Conservation (phyloP, 1,140 invertebrate species). For the Rhynchophorus ferrugineus region DNA sequence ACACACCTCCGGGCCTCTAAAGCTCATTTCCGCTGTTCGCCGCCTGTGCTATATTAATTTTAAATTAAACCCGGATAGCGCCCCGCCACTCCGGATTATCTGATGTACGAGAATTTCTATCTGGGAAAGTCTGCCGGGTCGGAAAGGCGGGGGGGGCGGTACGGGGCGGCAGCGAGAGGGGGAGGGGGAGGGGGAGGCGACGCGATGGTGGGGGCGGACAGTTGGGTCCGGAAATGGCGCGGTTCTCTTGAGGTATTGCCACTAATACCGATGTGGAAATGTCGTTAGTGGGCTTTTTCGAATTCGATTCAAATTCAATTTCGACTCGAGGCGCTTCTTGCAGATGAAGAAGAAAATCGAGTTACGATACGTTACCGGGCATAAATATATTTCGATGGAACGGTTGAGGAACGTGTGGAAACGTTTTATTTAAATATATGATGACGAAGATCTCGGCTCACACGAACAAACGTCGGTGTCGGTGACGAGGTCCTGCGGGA, state of each 20-base stretch:
- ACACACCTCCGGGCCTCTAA: constrained; percentile 37
- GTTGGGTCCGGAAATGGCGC: constrained; percentile 34
- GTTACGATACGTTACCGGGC: no score
- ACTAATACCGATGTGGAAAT: constrained; percentile 32
- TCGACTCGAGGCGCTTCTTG: no score
- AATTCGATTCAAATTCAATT: constrained; percentile 2
- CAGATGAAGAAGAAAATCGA: no score
- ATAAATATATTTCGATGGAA: no score
- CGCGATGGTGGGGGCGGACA: constrained; percentile 4
- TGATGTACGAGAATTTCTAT: constrained; percentile 36
- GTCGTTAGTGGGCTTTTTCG: constrained; percentile 6
- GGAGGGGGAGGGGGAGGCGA: background rate
- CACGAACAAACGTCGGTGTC: no score
- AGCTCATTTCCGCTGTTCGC: constrained; percentile 50
- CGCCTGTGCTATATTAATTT: constrained; percentile 54
- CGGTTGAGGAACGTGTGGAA: no score
- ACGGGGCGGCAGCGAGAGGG: no score
- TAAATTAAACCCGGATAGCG: constrained; percentile 53
- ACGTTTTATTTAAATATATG: no score
- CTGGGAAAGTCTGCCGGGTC: constrained; percentile 24
- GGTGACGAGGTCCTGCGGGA: no score
- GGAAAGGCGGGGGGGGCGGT: no score
- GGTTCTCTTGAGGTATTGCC: constrained; percentile 37
- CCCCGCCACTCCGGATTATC: constrained; percentile 46
- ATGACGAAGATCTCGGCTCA: no score